Conservation (phyloP, 2,888 invertebrate species). For the Andrena minutula region DNA sequence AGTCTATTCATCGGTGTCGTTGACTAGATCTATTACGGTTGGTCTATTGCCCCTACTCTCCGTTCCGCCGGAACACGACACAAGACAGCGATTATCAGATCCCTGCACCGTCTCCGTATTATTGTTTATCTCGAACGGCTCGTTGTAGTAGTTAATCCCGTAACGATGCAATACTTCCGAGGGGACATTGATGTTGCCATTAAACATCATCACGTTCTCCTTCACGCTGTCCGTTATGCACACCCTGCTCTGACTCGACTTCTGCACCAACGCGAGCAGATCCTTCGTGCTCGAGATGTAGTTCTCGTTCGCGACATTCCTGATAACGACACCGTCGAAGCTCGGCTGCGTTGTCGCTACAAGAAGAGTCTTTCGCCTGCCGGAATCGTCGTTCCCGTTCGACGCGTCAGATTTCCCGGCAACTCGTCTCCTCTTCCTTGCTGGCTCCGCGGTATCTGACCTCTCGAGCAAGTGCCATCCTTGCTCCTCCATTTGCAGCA, state of each 20-base stretch:
- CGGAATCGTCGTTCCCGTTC: neutral
- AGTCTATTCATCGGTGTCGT: slow-evolving; percentile 44
- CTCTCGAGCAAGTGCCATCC: slow-evolving; percentile 28
- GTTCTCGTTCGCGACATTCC: neutral
- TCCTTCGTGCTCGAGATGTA: neutral
- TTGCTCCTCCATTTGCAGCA: slow-evolving; percentile 20
- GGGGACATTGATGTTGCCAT: slow-evolving; percentile 12
- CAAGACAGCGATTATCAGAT: slow-evolving; percentile 9
- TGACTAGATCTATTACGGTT: slow-evolving; percentile 53
- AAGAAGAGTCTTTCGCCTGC: neutral
- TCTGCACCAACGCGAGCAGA: neutral
- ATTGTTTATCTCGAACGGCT: slow-evolving; percentile 45
- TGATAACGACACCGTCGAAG: neutral
- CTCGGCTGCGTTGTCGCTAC: neutral
- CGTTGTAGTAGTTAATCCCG: slow-evolving; percentile 31
- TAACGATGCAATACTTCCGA: slow-evolving; percentile 24
- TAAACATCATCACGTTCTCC: slow-evolving; percentile 31
- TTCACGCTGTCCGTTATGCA: slow-evolving; percentile 28
- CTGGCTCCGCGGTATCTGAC: fast-evolving
- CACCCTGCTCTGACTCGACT: neutral
- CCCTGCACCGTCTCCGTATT: slow-evolving; percentile 20
- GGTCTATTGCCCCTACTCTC: slow-evolving; percentile 36
- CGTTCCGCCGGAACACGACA: neutral
- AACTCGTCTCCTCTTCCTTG: neutral
- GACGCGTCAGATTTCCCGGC: neutral